These are phyloP conservation scores for Mustela nigripes DNA, from an alignment of 2,113 vertebrate species.

Conservation along the genomic window DNA sequence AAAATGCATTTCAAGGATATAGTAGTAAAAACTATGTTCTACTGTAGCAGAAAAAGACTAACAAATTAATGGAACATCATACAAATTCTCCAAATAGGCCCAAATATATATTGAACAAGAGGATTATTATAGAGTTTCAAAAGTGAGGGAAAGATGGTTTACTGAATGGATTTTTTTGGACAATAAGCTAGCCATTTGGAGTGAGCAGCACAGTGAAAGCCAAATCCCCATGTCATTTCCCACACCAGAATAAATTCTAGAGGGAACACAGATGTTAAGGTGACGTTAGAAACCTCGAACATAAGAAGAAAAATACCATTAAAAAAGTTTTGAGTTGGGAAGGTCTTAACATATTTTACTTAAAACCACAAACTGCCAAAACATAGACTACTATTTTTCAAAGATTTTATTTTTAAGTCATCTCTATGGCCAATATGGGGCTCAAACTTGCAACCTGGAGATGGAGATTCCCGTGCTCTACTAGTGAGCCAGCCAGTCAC, in stretches of 20 bases:
- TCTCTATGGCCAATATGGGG: neutral
- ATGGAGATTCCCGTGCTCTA: neutral
- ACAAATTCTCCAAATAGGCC: neutral
- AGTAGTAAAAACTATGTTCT: neutral
- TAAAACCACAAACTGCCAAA: neutral
- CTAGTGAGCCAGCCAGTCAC: neutral
- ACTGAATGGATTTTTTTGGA: neutral
- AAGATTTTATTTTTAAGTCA: neutral
- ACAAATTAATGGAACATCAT: neutral
- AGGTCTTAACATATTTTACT: neutral
- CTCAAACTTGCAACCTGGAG: neutral
- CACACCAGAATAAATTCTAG: neutral
- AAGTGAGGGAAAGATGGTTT: neutral
- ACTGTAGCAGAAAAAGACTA: neutral
- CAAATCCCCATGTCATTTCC: neutral
- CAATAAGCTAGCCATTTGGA: neutral
- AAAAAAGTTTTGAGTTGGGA: neutral
- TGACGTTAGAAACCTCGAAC: neutral
- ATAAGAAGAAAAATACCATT: neutral
- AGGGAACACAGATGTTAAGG: neutral
- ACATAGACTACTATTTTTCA: neutral
- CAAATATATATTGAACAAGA: neutral
- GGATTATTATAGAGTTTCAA: neutral
- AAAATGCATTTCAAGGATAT: neutral
- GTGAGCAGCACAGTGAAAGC: neutral